Percentiles rank a stretch among this genome's conserved stretches.
These are phyloP conservation scores for Coelopa frigida DNA, from an alignment of 1,140 invertebrate genomes.

Conservation along the genomic window DNA sequence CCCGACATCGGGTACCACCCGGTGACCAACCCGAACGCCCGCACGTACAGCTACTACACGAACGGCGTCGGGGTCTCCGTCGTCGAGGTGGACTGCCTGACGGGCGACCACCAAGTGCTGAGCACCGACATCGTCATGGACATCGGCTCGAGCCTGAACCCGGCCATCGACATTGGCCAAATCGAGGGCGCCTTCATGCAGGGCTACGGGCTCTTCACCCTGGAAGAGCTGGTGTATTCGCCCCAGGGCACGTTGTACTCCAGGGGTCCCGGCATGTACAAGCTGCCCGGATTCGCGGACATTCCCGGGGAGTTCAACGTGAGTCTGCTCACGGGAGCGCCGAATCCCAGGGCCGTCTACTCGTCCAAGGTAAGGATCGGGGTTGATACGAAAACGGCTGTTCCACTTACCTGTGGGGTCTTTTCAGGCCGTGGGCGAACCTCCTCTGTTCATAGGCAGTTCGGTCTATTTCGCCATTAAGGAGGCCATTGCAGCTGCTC, in stretches of 20 bases:
- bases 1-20: conserved; percentile 71
- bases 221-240: conserved; percentile 84
- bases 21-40: conserved; percentile 58
- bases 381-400: not conserved
- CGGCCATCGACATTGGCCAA: conserved; percentile 93
- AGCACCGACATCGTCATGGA: conserved; percentile 94
- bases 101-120: conserved; percentile 79
- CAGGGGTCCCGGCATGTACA: conserved; percentile 86
- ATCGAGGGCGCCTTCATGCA: conserved; percentile 91
- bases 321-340: conserved; percentile 75
- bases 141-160: conserved; percentile 82
- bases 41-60: conserved; percentile 72
- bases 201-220: conserved; percentile 84
- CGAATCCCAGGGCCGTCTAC: conserved; percentile 84
- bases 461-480: conserved; percentile 81
- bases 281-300: conserved; percentile 84
- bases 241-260: conserved; percentile 74
- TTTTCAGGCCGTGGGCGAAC: conserved; percentile 76
- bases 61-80: conserved; percentile 72
- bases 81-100: conserved; percentile 83
- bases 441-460: conserved; percentile 77
- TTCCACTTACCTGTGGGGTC: not conserved
- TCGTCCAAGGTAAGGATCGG: conserved; percentile 75
- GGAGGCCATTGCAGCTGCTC: conserved; percentile 72
- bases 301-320: conserved; percentile 91